phyloP scores from a whole-genome alignment of 2,797 vertebrate species.

The Cygnus olor region DNA sequence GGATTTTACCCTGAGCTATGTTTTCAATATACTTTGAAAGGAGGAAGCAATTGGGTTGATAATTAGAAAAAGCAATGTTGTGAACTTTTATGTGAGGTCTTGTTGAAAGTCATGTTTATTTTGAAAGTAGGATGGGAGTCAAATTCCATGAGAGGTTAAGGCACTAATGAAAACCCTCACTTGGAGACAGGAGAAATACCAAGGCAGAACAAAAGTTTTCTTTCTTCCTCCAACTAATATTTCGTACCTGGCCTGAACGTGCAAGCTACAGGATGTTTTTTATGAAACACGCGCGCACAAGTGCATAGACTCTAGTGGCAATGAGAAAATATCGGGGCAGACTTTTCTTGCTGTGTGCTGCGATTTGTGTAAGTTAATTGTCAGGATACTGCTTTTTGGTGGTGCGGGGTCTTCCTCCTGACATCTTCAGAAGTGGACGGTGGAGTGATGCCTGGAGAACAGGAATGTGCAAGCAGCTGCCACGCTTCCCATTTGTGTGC shows the following conservation, averaged over 20 bases:
- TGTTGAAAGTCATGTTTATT: constrained; percentile 3
- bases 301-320: neutral
- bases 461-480: neutral
- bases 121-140: neutral
- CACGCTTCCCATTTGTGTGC: neutral
- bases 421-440: neutral
- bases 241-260: neutral
- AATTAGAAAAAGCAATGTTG: neutral
- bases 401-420: neutral
- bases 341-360: neutral
- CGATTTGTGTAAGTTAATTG: neutral
- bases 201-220: neutral
- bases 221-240: neutral
- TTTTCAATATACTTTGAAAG: neutral
- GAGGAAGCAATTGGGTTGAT: neutral
- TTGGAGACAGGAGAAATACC: neutral
- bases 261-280: neutral
- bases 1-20: neutral
- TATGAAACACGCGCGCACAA: neutral
- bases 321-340: neutral
- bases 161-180: neutral
- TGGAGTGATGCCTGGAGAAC: neutral
- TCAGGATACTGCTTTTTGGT: neutral
- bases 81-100: neutral
- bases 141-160: neutral